Evolutionary conservation across 92 coral and sea anemone genomes (phyloP), one percentile per base, ranked within the genome.

Genomic region (Parazoanthus darwini): DNA sequence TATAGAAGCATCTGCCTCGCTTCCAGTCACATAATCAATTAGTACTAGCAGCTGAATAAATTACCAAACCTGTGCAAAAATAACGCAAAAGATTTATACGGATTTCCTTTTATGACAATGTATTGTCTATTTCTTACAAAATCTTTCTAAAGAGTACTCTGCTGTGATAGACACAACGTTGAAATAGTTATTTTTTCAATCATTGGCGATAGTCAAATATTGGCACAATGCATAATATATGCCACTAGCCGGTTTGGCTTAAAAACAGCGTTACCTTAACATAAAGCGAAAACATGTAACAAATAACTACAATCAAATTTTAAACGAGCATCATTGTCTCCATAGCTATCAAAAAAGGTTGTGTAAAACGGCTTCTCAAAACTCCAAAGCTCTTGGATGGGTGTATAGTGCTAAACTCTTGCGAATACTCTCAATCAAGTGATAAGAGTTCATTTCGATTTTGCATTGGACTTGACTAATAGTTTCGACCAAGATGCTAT

Each of bases 381-480:
- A 22, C 22, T 1, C 46, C 51, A 39, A 7, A 76, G 46, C 51
- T 16, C 8, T 63, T 63, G 70, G 29, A 7, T n/a, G 46, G 51
- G 10, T 76, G 54, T 76, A 51, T 39, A 10, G 25, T 42, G 18
- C 36, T n/a, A 46, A 25, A 46, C 29, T 46, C 65, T n/a, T 46
- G 38, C 82, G 29, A 79, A 79, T 46, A 79, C 82, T 79, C 66
- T 79, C 67, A 79, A 13, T 79, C 16, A 50, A 79, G 82, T 79
- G 82, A 26, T 29, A 79, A 46, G 82, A 50, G 67, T 79, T n/a
- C 18, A 78, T 78, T 78, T 44, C 56, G 22, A 78, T 78, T 50
- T 78, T 50, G 18, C 25, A 44, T n/a, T 29, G 58, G 81, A 22
- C 15, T 2, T 36, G 51, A 76, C 39, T 10, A 39, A 15, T 29